phyloP scores from a whole-genome alignment of 2,113 vertebrate species.

The Phyllopteryx taeniolatus region DNA sequence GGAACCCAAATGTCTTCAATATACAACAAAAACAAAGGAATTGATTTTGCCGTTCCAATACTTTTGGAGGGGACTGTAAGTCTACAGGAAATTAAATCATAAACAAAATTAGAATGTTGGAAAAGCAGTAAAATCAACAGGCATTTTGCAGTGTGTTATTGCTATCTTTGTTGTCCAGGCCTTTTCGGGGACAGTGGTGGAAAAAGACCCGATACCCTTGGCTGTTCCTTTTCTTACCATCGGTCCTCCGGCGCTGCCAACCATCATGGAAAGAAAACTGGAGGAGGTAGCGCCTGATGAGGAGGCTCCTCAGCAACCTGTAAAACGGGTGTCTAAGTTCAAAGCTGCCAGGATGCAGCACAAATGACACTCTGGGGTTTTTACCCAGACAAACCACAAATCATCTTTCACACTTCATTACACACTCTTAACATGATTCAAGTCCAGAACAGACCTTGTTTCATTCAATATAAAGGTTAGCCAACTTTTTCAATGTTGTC shows the following conservation, averaged over 20 bases:
- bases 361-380: constrained; percentile 55
- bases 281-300: constrained; percentile 80
- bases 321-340: constrained; percentile 83
- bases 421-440: constrained; percentile 31
- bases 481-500: neutral
- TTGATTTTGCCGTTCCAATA: too few species aligned
- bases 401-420: constrained; percentile 2
- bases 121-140: neutral
- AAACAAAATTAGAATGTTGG: too few species aligned
- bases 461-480: constrained; percentile 6
- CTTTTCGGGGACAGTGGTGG: constrained; percentile 94
- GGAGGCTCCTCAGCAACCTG: constrained; percentile 65
- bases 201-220: constrained; percentile 85
- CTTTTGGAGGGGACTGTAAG: too few species aligned
- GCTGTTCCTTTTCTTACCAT: constrained; percentile 78
- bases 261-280: constrained; percentile 87
- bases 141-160: neutral
- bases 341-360: constrained; percentile 88
- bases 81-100: too few species aligned
- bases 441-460: neutral
- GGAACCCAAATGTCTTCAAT: too few species aligned
- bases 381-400: constrained; percentile 7
- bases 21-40: too few species aligned
- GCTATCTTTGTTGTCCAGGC: constrained; percentile 69
- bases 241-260: constrained; percentile 81